Evolutionary conservation across 2,113 vertebrate genomes (phyloP).

Genomic region (Cricetomys ansorgei): DNA sequence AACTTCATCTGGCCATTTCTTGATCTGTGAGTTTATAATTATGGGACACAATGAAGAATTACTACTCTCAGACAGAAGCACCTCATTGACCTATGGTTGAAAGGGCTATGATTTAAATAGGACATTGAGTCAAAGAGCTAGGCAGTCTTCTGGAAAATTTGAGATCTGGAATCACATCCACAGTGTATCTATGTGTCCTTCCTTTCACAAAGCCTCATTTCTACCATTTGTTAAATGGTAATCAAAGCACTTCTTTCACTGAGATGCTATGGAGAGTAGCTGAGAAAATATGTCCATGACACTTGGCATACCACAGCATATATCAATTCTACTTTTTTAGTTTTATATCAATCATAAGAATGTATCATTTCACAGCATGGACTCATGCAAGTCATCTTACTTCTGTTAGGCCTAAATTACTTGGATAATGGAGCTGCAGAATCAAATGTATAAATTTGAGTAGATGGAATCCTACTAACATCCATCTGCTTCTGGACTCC

Average conservation of each 20-base stretch:
- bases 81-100: background rate
- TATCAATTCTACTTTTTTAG: conserved; percentile 43
- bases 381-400: background rate
- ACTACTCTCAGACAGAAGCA: conserved; percentile 21
- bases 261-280: background rate
- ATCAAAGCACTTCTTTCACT: background rate
- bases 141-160: conserved; percentile 17
- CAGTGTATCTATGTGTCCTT: background rate
- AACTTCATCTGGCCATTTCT: conserved; percentile 60
- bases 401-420: background rate
- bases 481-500: background rate
- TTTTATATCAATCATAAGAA: conserved; percentile 24
- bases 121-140: background rate
- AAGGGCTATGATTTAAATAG: conserved; percentile 43
- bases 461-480: background rate
- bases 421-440: background rate
- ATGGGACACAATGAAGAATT: conserved; percentile 45
- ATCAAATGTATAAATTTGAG: background rate
- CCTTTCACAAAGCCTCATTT: conserved; percentile 31
- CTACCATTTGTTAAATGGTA: conserved; percentile 49
- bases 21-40: conserved; percentile 62
- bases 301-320: background rate
- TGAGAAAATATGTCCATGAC: conserved; percentile 8
- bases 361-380: conserved; percentile 15
- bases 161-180: background rate